Base-by-base conservation (phyloP, 1,140 invertebrate genomes). In the Triops cancriformis region DNA sequence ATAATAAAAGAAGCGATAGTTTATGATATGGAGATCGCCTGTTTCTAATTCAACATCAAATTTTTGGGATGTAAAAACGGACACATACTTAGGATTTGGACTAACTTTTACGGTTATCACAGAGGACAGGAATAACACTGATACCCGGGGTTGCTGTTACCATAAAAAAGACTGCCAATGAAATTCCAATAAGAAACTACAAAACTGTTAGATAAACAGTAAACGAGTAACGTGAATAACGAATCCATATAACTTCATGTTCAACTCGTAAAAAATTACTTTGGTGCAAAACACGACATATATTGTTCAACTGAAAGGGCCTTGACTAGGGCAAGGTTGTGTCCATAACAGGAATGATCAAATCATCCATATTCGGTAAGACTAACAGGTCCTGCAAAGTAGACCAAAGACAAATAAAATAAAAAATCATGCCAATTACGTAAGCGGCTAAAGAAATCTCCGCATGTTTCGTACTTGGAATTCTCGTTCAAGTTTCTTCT, bases 321-420 rank as follows among this genome's bases (percentile, higher is more conserved):
- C 51, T 64, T 64, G 51, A 64, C 51, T 64, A 64, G 51, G 51
- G 51, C 51, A 64, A 64, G 51, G 51, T n/a, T 64, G 51, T 64
- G 10, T 23, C 51, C 51, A 64, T 64, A 23, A 64, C 51, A 64
- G 51, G 51, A 23, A 64, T 64, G 23, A 64, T 64, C 51, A 64
- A 64, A 64, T 64, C 51, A 64, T 64, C 51, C 51, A 64, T 64
- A 64, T 64, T 64, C 18, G 51, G 51, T 11, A 64, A 64, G 23
- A 64, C 51, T 18, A 64, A 23, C 51, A 64, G 23, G 7, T 64
- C 51, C 51, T 64, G 18, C 10, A 64, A 64, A 18, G n/a, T n/a
- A n/a, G n/a, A n/a, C n/a, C n/a, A 64, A 64, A 64, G 5, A 23
- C 9, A 64, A 7, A 64, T 5, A 64, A 64, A 64, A n/a, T 64